Evolutionary conservation across 2,888 invertebrate genomes (phyloP), one percentile per base, ranked within the genome.

Genomic region (Harmothoe impar): DNA sequence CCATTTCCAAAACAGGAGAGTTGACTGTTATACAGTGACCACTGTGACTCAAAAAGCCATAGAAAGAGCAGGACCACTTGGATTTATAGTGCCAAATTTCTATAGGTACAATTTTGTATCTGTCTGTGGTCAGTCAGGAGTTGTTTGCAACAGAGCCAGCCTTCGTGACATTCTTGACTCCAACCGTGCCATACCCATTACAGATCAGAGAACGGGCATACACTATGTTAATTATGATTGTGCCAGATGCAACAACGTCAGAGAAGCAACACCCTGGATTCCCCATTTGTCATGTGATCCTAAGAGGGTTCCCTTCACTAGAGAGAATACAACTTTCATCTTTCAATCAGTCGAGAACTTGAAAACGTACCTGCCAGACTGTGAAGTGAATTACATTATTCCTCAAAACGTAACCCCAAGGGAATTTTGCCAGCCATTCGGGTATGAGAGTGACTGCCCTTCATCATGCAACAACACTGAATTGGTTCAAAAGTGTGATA

Each of bases 161-260:
- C n/a, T n/a, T n/a, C n/a, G n/a, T n/a, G n/a, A n/a, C n/a, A n/a
- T n/a, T n/a, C n/a, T n/a, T n/a, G n/a, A n/a, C n/a, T n/a, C n/a
- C n/a, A n/a, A n/a, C n/a, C n/a, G n/a, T n/a, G n/a, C n/a, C n/a
- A n/a, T n/a, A n/a, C n/a, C n/a, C n/a, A n/a, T n/a, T n/a, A n/a
- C n/a, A n/a, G 89, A 89, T 89, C 17, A 25, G 7, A 31, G 5
- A 1, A 89, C 89, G 7, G 89, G 89, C 3, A 10, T 56, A 23
- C 12, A 89, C 17, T 89, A 89, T 33, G 33, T 54, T 0, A 89
- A 89, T n/a, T 54, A 33, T 29, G 31, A 89, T 17, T 89, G 89
- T 62, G 89, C 89, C 23, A 29, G 20, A 31, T 89, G 89, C 62
- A 89, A 89, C 29, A 52, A 62, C 25, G 62, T 89, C 35, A 29